Percentiles rank a stretch among this genome's conserved stretches.
These are phyloP conservation scores for Ophion slaviceki DNA, from an alignment of 2,888 invertebrate genomes.

Conservation along the genomic window DNA sequence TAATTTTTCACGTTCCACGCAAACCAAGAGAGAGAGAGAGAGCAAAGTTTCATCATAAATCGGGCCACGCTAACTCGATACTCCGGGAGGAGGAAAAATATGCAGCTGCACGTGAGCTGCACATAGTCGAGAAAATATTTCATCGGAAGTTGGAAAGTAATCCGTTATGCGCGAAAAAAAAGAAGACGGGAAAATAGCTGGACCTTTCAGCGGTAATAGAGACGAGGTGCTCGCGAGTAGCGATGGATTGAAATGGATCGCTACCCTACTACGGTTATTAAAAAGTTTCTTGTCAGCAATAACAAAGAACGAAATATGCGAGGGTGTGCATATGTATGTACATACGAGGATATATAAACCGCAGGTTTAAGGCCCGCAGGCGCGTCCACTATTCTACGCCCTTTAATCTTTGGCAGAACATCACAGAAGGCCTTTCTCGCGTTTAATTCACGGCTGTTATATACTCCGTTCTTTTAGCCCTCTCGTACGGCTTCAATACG, in stretches of 20 bases:
- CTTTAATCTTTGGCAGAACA: slow-evolving; percentile 64
- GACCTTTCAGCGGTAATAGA: slow-evolving; percentile 52
- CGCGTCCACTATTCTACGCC: slow-evolving; percentile 59
- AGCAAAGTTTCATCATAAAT: slow-evolving; percentile 27
- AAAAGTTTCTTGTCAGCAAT: slow-evolving; percentile 60
- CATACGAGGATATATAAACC: slow-evolving; percentile 26
- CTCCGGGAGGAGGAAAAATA: slow-evolving; percentile 15
- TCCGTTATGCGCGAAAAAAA: slow-evolving; percentile 36
- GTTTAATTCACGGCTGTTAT: slow-evolving; percentile 60
- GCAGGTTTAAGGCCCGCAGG: slow-evolving; percentile 43
- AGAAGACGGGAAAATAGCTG: slow-evolving; percentile 11
- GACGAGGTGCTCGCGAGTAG: slow-evolving; percentile 25
- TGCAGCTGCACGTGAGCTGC: slow-evolving; percentile 30
- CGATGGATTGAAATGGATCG: slow-evolving; percentile 59
- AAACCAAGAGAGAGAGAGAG: neutral
- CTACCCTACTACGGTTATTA: slow-evolving; percentile 57
- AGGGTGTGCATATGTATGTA: neutral
- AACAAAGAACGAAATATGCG: slow-evolving; percentile 45
- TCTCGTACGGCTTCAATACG: slow-evolving; percentile 25
- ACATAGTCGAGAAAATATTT: slow-evolving; percentile 45
- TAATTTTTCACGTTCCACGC: slow-evolving; percentile 19
- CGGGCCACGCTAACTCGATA: slow-evolving; percentile 17
- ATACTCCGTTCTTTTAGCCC: slow-evolving; percentile 32
- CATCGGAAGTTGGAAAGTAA: slow-evolving; percentile 58
- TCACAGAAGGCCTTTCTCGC: slow-evolving; percentile 50